A percentile compares a stretch with the other conserved stretches of the same genome.
Evolutionary conservation across 2,113 vertebrate species (phyloP).

Genomic region (human): DNA sequence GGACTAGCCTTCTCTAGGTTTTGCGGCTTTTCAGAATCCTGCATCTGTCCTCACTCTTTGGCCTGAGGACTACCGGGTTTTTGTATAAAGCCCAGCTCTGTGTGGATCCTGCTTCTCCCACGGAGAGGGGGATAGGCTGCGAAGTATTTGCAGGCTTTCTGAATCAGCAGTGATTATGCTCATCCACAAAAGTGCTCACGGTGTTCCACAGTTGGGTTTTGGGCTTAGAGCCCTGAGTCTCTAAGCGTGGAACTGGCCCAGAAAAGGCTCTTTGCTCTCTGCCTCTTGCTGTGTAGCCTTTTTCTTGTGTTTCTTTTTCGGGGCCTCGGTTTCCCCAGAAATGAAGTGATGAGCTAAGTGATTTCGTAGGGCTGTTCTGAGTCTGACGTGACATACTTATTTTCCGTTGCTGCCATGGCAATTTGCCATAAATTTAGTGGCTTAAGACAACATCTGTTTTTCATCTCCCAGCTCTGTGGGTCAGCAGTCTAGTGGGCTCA

Average conservation of each 20-base stretch:
- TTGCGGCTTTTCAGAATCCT: background rate
- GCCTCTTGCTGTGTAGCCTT: background rate
- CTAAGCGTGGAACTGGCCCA: background rate
- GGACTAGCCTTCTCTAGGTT: slow-evolving; percentile 40
- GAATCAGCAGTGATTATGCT: background rate
- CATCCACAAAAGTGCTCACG: background rate
- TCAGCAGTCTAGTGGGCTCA: background rate
- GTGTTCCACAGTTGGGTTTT: background rate
- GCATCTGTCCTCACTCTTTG: background rate
- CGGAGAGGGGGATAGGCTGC: background rate
- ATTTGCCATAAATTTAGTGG: background rate
- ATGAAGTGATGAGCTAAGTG: background rate
- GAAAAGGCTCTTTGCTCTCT: background rate
- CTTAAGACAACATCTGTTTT: background rate
- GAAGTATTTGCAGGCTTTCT: background rate
- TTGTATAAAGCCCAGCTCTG: background rate
- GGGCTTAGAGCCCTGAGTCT: background rate
- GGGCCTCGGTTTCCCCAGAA: background rate
- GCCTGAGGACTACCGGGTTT: background rate
- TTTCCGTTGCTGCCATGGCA: background rate
- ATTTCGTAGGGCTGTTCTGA: background rate
- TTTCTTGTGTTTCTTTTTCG: background rate
- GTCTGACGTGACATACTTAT: background rate
- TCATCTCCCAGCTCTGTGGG: background rate
- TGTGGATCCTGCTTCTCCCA: background rate